Conservation (phyloP, 2,113 vertebrate species). For the Polyodon spathula region DNA sequence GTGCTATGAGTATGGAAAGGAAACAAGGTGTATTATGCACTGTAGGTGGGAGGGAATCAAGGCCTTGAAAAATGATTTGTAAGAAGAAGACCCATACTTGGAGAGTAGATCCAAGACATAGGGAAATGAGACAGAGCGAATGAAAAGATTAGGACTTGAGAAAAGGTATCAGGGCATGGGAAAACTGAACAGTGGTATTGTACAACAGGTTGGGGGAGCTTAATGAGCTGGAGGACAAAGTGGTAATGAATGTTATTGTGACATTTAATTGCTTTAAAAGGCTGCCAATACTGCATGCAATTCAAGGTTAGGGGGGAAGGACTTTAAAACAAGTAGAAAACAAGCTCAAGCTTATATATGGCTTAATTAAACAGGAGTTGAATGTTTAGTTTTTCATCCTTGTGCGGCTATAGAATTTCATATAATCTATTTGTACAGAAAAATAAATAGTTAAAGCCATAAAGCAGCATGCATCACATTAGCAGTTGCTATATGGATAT, state of each 20-base stretch:
- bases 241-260: slow-evolving; percentile 40
- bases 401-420: too few species aligned
- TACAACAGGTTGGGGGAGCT: slow-evolving; percentile 32
- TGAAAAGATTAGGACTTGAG: slow-evolving; percentile 60
- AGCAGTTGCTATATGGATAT: too few species aligned
- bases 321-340: too few species aligned
- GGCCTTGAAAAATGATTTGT: slow-evolving; percentile 64
- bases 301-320: too few species aligned
- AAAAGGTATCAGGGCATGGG: slow-evolving; percentile 68
- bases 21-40: slow-evolving; percentile 56
- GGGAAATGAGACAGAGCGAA: slow-evolving; percentile 43
- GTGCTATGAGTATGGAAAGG: slow-evolving; percentile 30
- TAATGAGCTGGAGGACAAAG: slow-evolving; percentile 46
- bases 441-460: too few species aligned
- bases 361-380: too few species aligned
- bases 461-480: too few species aligned
- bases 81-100: slow-evolving; percentile 64
- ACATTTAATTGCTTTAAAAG: slow-evolving; percentile 48
- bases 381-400: too few species aligned
- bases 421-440: too few species aligned
- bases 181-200: slow-evolving; percentile 44
- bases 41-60: slow-evolving; percentile 57
- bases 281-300: slow-evolving; percentile 39
- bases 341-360: too few species aligned
- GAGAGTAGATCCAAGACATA: slow-evolving; percentile 43